These are phyloP conservation scores for Chydorus sphaericus DNA, from an alignment of 2,888 invertebrate species.

Conservation along the genomic window DNA sequence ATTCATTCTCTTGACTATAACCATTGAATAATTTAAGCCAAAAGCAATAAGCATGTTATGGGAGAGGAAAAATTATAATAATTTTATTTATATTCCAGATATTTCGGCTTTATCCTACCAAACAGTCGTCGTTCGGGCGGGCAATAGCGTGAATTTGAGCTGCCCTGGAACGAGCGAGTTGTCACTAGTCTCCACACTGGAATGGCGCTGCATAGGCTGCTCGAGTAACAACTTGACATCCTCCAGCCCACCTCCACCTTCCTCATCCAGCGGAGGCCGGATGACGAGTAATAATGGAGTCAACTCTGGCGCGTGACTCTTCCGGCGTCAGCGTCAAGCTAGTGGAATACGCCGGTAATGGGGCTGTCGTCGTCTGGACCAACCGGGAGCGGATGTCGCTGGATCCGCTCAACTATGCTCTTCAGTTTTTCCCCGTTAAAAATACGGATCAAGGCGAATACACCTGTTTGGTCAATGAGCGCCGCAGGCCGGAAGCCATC, in stretches of 20 bases:
- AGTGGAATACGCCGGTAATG: conserved; percentile 35
- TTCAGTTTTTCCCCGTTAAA: conserved; percentile 45
- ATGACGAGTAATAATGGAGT: neutral
- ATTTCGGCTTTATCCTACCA: conserved; percentile 41
- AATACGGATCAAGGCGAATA: conserved; percentile 50
- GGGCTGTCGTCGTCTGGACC: conserved; percentile 37
- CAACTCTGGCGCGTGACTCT: no score
- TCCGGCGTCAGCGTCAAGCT: conserved; percentile 26
- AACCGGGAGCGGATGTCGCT: conserved; percentile 41
- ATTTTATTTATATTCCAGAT: conserved; percentile 36
- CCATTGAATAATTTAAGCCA: neutral
- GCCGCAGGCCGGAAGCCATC: conserved; percentile 47
- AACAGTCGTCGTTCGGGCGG: conserved; percentile 44
- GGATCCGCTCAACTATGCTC: conserved; percentile 42
- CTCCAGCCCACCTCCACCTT: conserved; percentile 9
- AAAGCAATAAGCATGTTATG: neutral
- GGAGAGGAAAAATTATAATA: conserved; percentile 14
- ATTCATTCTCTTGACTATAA: no score
- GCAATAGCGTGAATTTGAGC: conserved; percentile 45
- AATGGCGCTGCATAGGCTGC: conserved; percentile 37
- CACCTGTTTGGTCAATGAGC: conserved; percentile 50
- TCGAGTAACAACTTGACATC: conserved; percentile 8
- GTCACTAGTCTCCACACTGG: conserved; percentile 45
- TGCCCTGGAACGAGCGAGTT: conserved; percentile 53
- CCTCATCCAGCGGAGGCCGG: conserved; percentile 4